Evolutionary conservation across 1,140 invertebrate species (phyloP), one percentile per base, ranked within the genome.

Genomic region (Nasonia giraulti): DNA sequence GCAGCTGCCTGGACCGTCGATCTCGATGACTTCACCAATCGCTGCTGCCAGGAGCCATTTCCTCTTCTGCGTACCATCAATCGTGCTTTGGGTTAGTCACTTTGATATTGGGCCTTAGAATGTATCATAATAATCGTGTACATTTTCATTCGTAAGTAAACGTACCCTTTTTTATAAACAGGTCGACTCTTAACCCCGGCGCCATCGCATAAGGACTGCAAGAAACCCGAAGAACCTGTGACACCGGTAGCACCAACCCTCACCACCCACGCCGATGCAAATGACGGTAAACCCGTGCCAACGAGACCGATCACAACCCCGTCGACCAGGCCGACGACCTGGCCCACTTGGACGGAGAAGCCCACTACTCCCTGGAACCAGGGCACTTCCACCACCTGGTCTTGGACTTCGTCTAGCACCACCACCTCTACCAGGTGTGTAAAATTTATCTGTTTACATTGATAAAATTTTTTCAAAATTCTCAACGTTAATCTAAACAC

Each of bases 1-100:
- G 95, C 96, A 2, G 96, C 97, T 85, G 96, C 97, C 2, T 99
- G 97, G 97, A 98, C 98, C 0, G 94, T 99, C 0, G 98, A 99
- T 89, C 91, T 99, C 84, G 98, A 99, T 88, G 98, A 99, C 89
- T 98, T 97, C 88, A 95, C 94, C 68, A 98, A 98, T 91, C 92
- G 94, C 0, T 98, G 97, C 90, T 98, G 97, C 88, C 91, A 91
- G 3, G 97, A 97, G 88, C 92, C 96, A 0, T 97, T 95, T 86
- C 97, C 97, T 0, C 89, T 98, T 7, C 91, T 98, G 14, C 94
- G 95, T 37, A 95, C 95, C 2, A 95, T 98, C 1, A 96, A 96
- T 87, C 93, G 95, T 12, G 96, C 94, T 0, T 91, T 97, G 62
- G 96, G 96, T 83, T 78, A 17, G 71, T 71, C 44, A n/a, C 40